Percentiles rank a stretch among this genome's conserved stretches.
These are phyloP conservation scores for Ptychoptera albimana DNA, from an alignment of 2,888 invertebrate species.

Conservation along the genomic window DNA sequence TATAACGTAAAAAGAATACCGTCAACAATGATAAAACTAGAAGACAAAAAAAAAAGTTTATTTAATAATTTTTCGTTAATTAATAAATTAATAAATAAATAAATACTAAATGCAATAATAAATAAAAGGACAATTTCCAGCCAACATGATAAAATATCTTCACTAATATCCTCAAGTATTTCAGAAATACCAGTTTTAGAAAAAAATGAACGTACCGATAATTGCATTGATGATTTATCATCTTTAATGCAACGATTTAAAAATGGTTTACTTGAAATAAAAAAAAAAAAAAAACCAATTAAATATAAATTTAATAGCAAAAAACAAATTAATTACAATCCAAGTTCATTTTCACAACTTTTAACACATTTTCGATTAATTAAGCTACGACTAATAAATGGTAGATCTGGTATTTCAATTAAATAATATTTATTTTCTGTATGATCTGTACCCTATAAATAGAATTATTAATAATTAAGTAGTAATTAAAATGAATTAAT, in stretches of 20 bases:
- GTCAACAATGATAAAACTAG: slow-evolving; percentile 36
- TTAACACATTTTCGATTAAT: slow-evolving; percentile 22
- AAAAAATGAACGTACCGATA: slow-evolving; percentile 26
- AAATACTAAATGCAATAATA: slow-evolving; percentile 40
- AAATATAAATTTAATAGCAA: neutral
- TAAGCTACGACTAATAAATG: slow-evolving; percentile 10
- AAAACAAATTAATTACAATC: slow-evolving; percentile 20
- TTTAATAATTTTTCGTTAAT: neutral
- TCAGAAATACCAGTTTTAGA: slow-evolving; percentile 34
- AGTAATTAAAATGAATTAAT: neutral
- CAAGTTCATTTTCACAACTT: slow-evolving; percentile 17
- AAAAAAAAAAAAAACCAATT: neutral
- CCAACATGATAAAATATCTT: slow-evolving; percentile 43
- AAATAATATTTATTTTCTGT: slow-evolving; percentile 18
- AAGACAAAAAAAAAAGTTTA: slow-evolving; percentile 1
- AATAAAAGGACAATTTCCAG: slow-evolving; percentile 40
- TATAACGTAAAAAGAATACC: slow-evolving; percentile 37
- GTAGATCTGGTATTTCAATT: slow-evolving; percentile 17
- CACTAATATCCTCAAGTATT: slow-evolving; percentile 40
- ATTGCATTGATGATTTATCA: slow-evolving; percentile 20
- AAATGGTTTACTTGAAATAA: slow-evolving; percentile 28
- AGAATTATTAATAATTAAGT: slow-evolving; percentile 2
- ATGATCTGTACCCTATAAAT: slow-evolving; percentile 12
- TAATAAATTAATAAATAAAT: neutral
- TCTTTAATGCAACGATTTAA: slow-evolving; percentile 38